A percentile compares a stretch with the other conserved stretches of the same genome.
Conservation (phyloP, 2,888 invertebrate genomes). For the Nephrotoma guestfalica region DNA sequence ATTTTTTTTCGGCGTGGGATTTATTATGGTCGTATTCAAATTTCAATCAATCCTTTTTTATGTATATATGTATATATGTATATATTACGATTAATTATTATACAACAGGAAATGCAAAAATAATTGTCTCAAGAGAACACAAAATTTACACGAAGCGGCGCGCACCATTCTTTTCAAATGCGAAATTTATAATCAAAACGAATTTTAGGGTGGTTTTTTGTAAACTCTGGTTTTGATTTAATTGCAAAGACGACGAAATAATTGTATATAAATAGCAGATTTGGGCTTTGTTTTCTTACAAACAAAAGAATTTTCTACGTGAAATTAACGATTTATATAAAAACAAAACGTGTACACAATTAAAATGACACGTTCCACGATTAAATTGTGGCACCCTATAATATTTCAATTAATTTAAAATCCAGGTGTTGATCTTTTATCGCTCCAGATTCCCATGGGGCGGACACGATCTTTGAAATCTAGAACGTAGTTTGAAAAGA, state of each 20-base stretch:
- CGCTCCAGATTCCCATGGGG: background rate
- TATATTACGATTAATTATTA: background rate
- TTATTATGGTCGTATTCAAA: background rate
- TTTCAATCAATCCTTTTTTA: background rate
- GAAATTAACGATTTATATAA: background rate
- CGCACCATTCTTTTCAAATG: background rate
- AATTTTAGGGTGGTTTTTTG: background rate
- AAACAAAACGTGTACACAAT: background rate
- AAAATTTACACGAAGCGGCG: background rate
- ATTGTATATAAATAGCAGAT: background rate
- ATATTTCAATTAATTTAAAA: background rate
- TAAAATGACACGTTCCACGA: background rate
- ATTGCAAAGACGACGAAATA: background rate
- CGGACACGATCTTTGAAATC: too few species aligned
- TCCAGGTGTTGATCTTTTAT: background rate
- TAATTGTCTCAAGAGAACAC: background rate
- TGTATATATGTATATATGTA: background rate
- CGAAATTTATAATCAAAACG: background rate
- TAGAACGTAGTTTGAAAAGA: too few species aligned
- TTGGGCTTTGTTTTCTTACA: background rate
- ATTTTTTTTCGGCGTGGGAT: background rate
- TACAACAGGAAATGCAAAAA: background rate
- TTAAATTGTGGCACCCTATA: background rate
- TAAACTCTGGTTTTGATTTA: background rate
- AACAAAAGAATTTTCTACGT: background rate